A percentile compares a stretch with the other conserved stretches of the same genome.
Evolutionary conservation across 2,113 vertebrate genomes (phyloP).

Genomic region (Ceyx cyanopectus): DNA sequence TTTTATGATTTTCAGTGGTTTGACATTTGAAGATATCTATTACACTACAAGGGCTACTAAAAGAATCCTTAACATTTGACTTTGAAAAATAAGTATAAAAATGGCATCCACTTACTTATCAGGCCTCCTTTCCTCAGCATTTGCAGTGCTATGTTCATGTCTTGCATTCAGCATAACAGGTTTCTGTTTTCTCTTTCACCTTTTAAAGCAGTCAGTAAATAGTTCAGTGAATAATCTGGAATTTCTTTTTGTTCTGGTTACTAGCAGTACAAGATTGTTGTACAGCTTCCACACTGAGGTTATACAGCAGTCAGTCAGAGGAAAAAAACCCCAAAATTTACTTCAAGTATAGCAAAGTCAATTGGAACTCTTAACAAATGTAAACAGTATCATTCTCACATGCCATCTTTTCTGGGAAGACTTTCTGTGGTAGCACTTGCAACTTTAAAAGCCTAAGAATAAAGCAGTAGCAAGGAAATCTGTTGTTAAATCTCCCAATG

Average conservation of each 20-base stretch:
- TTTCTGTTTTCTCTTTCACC: background rate
- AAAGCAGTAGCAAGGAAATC: background rate
- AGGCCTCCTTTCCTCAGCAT: background rate
- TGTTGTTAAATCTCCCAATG: background rate
- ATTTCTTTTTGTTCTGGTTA: background rate
- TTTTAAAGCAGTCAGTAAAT: conserved; percentile 30
- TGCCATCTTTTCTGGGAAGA: background rate
- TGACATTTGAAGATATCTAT: conserved; percentile 47
- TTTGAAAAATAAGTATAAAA: conserved; percentile 30
- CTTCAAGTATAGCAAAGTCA: background rate
- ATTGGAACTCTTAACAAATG: background rate
- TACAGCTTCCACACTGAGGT: background rate
- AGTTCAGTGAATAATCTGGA: conserved; percentile 24
- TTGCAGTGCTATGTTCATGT: background rate
- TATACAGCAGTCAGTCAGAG: background rate
- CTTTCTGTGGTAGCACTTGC: background rate
- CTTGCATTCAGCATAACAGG: background rate
- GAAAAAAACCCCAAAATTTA: background rate
- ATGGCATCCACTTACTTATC: background rate
- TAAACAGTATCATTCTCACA: background rate
- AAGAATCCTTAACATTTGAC: conserved; percentile 43
- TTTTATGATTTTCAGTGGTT: conserved; percentile 9
- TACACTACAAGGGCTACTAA: conserved; percentile 12
- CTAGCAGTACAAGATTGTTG: background rate
- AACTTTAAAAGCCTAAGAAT: background rate